Base-by-base conservation (phyloP, 1,140 invertebrate genomes). In the Propsilocerus akamusi region DNA sequence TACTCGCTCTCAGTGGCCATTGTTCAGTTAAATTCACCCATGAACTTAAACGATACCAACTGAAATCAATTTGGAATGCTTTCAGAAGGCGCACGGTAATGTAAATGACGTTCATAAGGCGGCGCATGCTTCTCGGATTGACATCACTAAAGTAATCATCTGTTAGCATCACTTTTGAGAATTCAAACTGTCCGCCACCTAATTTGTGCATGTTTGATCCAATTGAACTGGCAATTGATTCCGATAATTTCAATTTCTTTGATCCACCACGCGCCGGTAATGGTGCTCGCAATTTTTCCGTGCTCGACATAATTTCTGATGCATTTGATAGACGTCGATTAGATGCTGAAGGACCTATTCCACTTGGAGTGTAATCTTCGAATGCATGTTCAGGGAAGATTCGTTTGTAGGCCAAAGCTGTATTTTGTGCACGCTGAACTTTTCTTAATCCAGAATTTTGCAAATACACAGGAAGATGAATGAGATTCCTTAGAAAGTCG, bases 21-120 rank as follows among this genome's bases (percentile, higher is more conserved):
- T 98, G 95, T 66, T 99, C 96, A 0, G 93, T 96, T 26, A 99
- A 82, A 65, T 98, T 98, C 46, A 97, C 86, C 94, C 94, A 99
- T 48, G 86, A 89, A 48, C 91, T 89, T 53, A 97, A 70, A 55
- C 93, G 84, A 67, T 96, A 92, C 95, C 95, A 99, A 67, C 93
- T 96, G 67, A 99, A 98, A 63, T 98, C 95, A 53, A 99, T 91
- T 69, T 96, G 91, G 73, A 97, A 97, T 58, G 95, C 90, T 74
- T 97, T 92, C 53, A 99, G 69, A 52, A 99, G 72, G 37, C 95
- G 81, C 50, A 93, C 92, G 52, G 91, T 96, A 17, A 97, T 82
- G 59, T 96, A 95, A 37, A 98, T 83, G 53, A 97, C 94, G 67
- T 98, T 98, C 86, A 98, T 93, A 7, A 98, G 74, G 49, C 94